Evolutionary conservation across 1,140 invertebrate species (phyloP), one percentile per base, ranked within the genome.

Genomic region (Sycophila sp.): DNA sequence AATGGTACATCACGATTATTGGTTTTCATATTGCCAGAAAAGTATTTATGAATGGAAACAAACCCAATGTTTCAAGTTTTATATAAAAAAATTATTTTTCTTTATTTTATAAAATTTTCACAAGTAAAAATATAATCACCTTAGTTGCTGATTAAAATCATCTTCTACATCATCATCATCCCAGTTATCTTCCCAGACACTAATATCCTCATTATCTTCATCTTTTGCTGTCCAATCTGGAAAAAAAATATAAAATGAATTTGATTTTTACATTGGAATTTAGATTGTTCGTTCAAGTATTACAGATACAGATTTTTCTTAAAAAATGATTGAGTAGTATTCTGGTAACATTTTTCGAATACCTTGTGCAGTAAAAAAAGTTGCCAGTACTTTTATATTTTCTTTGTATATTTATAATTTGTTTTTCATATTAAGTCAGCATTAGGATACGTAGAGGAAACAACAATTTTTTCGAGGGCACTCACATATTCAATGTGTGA

Each of bases 171-270:
- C 96, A 83, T 99, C 98, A 87, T 99, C 98, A 87, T 99, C 98
- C 98, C 98, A 99, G 80, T 99, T 99, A 81, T 99, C 98, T 86
- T 99, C 97, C 98, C 98, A 99, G 0, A 99, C 97, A 77, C 97
- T 98, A 0, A 97, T 91, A 83, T 98, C 96, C 77, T 95, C 93
- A 68, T 96, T 93, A 80, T 97, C 95, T 83, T 97, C 96, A 70
- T 96, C 93, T 77, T 94, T 95, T 19, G 91, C 92, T 5, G 92
- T 93, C 93, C 95, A 97, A 85, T 96, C 95, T 96, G 82, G 40
- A 73, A 72, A 63, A 78, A 69, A 55, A n/a, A 7, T 55, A n/a
- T n/a, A n/a, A n/a, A 2, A 55, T 30, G 28, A 30, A 8, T 8
- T 49, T 51, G 13, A 51, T 26, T 2, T 4, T 51, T 24, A 49